These are phyloP conservation scores for Drosophila leonis DNA, from an alignment of 2,888 invertebrate genomes.

Conservation along the genomic window DNA sequence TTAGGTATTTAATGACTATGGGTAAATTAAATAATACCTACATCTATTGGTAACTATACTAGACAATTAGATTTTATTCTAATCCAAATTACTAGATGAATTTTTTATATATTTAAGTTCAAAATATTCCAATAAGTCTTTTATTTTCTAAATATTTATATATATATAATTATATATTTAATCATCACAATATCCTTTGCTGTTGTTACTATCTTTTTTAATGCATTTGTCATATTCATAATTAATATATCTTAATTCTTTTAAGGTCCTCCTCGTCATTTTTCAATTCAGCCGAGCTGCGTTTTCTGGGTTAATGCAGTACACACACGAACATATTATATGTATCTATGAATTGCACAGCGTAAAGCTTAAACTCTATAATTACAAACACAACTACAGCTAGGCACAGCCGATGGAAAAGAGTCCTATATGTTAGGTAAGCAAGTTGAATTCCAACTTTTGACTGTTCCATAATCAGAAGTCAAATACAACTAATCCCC, in stretches of 20 bases:
- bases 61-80: neutral
- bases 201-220: neutral
- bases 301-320: slow-evolving; percentile 45
- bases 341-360: slow-evolving; percentile 22
- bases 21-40: too few relatives aligned
- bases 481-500: slow-evolving; percentile 18
- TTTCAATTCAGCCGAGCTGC: slow-evolving; percentile 1
- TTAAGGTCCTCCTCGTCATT: neutral
- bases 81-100: neutral
- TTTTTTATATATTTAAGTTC: too few relatives aligned
- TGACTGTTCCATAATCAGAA: neutral
- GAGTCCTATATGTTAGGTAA: neutral
- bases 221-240: neutral
- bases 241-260: neutral
- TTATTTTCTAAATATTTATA: neutral
- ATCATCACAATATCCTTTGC: neutral
- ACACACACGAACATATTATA: slow-evolving; percentile 41
- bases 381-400: slow-evolving; percentile 1
- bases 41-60: neutral
- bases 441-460: neutral
- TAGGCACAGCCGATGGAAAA: neutral
- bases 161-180: neutral
- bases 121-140: neutral
- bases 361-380: neutral
- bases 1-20: neutral